Evolutionary conservation across 2,888 invertebrate species (phyloP).

Genomic region (Cerastoderma edule): DNA sequence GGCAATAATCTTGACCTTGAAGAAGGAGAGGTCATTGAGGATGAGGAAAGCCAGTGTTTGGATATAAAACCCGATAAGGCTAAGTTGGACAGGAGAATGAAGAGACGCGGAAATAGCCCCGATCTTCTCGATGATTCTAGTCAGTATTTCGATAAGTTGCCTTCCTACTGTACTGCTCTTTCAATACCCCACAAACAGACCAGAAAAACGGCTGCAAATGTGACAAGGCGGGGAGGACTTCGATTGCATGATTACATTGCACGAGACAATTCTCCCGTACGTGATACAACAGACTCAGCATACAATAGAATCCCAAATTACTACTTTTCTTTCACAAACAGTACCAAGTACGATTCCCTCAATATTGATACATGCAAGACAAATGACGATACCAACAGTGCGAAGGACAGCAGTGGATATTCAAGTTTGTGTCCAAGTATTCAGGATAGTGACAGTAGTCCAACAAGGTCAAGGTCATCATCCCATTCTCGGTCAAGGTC

Average conservation of each 20-base stretch:
- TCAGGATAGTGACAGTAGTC: constrained; percentile 32
- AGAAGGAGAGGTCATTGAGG: constrained; percentile 60
- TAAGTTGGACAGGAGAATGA: constrained; percentile 45
- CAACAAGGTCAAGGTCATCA: constrained; percentile 56
- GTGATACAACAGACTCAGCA: constrained; percentile 43
- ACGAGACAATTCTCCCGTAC: constrained; percentile 68
- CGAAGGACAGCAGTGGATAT: constrained; percentile 64
- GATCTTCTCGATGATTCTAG: constrained; percentile 41
- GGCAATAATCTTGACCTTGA: constrained; percentile 47
- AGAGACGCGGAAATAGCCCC: constrained; percentile 47
- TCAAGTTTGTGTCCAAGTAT: constrained; percentile 61
- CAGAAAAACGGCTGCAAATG: constrained; percentile 56
- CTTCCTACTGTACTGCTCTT: constrained; percentile 78
- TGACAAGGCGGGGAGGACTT: constrained; percentile 44
- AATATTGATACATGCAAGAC: constrained; percentile 41
- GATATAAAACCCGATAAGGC: constrained; percentile 11
- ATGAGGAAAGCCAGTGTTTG: constrained; percentile 30
- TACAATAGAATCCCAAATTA: constrained; percentile 80
- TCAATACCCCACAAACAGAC: constrained; percentile 71
- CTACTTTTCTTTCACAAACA: constrained; percentile 81
- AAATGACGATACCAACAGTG: constrained; percentile 48
- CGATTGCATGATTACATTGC: constrained; percentile 64
- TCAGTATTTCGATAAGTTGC: constrained; percentile 78
- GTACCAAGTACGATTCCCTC: constrained; percentile 76
- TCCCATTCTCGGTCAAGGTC: constrained; percentile 42